Base-by-base conservation (phyloP, 1,140 invertebrate genomes). In the Cardiocondyla obscurior region DNA sequence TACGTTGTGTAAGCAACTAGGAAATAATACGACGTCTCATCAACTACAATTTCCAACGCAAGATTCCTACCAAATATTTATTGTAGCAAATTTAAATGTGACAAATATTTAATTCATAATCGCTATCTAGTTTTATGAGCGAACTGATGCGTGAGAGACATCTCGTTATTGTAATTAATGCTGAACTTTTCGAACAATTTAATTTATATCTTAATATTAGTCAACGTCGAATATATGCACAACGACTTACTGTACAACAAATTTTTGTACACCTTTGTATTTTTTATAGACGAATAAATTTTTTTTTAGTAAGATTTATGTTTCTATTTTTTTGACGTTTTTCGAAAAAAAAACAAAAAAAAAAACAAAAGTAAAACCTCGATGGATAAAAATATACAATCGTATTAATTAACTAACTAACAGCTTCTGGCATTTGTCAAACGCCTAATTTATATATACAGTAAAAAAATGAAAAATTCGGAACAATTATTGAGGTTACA, bases 231-330 rank as follows among this genome's bases (percentile, higher is more conserved):
- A 53, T 72, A 60, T 51, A 67, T 69, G 85, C 85, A 87, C 57
- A 33, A 44, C 53, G 36, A 46, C n/a, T 44, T 12, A 30, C 8
- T 2, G 49, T 65, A 65, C 70, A 69, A 84, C 0, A 58, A 74
- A 67, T 39, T 53, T 65, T 82, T 82, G 42, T 87, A 87, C 76
- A 84, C 44, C 58, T 87, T 76, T 77, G 73, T 74, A 81, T 53
- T 82, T 70, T 86, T 57, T 74, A 64, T 60, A 77, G 60, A 69
- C 10, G 10, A 88, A 57, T 87, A 87, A 72, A 83, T 44, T 84
- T 83, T 22, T 55, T 65, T 53, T 42, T 25, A 28, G 7, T 36
- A 73, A 46, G 58, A 25, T 69, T 16, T 19, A 1, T 64, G 3
- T 76, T 64, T 1, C 22, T 36, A 6, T 44, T 46, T 65, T 4